Conservation (phyloP, 2,113 vertebrate genomes). For the Ahaetulla prasina region DNA sequence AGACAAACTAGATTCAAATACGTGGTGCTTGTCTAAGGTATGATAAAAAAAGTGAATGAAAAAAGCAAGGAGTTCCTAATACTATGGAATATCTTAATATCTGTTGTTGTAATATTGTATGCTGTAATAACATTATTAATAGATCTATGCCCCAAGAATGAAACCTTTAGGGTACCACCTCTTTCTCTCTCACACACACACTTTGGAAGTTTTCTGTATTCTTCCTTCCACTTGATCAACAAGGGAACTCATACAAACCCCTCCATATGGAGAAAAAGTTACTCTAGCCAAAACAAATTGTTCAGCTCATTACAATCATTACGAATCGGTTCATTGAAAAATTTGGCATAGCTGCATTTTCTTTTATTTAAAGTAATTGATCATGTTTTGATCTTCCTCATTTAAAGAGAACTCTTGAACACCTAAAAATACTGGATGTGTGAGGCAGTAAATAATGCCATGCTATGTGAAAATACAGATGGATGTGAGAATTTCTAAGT, state of each 20-base stretch:
- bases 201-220: slow-evolving; percentile 56
- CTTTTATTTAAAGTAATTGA: slow-evolving; percentile 56
- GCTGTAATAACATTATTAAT: background rate
- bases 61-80: background rate
- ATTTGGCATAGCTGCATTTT: slow-evolving; percentile 63
- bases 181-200: slow-evolving; percentile 16
- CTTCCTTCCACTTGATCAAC: slow-evolving; percentile 69
- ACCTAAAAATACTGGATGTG: slow-evolving; percentile 66
- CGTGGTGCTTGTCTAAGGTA: background rate
- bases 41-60: background rate
- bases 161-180: background rate
- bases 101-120: slow-evolving; percentile 16
- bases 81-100: slow-evolving; percentile 38
- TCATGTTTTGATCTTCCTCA: slow-evolving; percentile 61
- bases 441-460: slow-evolving; percentile 55
- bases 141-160: background rate
- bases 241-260: slow-evolving; percentile 66
- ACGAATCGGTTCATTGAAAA: slow-evolving; percentile 67
- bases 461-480: slow-evolving; percentile 47
- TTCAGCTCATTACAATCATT: slow-evolving; percentile 73
- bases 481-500: slow-evolving; percentile 50
- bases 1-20: background rate
- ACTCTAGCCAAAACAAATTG: slow-evolving; percentile 77
- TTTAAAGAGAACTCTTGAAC: slow-evolving; percentile 59
- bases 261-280: slow-evolving; percentile 77